Evolutionary conservation across 64 coral and sea anemone species (phyloP).

Genomic region (Montipora sp.): DNA sequence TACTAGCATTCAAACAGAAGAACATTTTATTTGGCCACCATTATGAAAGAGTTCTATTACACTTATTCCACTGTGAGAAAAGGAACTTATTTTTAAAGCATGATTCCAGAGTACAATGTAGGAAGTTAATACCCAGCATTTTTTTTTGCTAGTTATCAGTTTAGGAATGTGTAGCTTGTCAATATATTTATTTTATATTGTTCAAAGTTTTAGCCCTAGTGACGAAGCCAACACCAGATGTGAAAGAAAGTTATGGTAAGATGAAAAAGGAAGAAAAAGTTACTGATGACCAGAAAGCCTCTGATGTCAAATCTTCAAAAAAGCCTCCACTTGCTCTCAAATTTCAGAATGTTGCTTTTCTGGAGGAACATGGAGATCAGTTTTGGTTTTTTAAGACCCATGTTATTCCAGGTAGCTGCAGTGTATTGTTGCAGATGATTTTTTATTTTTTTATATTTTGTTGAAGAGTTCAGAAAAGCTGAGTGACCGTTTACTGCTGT

Average conservation of each 20-base stretch:
- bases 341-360: constrained; percentile 88
- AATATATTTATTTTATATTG: neutral
- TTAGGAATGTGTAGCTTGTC: neutral
- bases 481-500: neutral
- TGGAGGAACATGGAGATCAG: constrained; percentile 80
- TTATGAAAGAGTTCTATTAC: too few relatives aligned
- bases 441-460: neutral
- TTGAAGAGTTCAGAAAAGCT: neutral
- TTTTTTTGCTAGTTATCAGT: neutral
- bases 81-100: too few relatives aligned
- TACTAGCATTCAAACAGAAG: too few relatives aligned
- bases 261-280: constrained; percentile 78
- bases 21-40: too few relatives aligned
- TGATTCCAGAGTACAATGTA: too few relatives aligned
- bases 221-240: constrained; percentile 57
- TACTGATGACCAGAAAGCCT: constrained; percentile 43
- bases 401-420: constrained; percentile 86
- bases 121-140: too few relatives aligned
- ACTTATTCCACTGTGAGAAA: too few relatives aligned
- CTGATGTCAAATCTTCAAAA: constrained; percentile 7
- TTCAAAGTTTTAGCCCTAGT: constrained; percentile 48
- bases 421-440: neutral
- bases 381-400: constrained; percentile 94
- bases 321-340: constrained; percentile 4
- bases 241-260: constrained; percentile 68